Base-by-base conservation (phyloP, 2,797 vertebrate genomes). In the Cryptoblepharus egeriae region DNA sequence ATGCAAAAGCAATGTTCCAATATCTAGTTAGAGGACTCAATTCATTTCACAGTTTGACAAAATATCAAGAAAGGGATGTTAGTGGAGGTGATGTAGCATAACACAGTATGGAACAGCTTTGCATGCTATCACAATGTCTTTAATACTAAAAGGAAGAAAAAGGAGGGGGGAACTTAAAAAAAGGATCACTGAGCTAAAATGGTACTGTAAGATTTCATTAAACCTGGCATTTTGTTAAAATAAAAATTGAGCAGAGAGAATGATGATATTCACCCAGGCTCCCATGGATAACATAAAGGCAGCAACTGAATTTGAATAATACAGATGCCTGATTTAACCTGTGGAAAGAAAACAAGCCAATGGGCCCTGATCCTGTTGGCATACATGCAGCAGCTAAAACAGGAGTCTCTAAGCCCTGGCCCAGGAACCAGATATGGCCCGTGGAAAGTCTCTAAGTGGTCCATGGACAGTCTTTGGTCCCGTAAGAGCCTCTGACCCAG, bases 171-270 rank as follows among this genome's bases (percentile, higher is more conserved):
- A 20, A 37, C 20, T n/a, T n/a, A 20, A 61, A 11, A 45, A 79
- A 49, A 61, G 37, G 4, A 72, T 67, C 82, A 71, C 30, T 74
- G 18, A 61, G 65, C 69, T 84, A 64, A 89, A 89, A 82, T 60
- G 73, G 58, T 16, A 67, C 52, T 57, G 49, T 79, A 28, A 87
- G 16, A 39, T 26, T 75, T 18, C n/a, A 15, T 0, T 72, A 8
- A 60, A 37, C 10, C 81, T 22, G 57, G 20, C 18, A 24, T 5
- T 5, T 58, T 24, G 57, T 58, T 58, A 58, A 22, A 68, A 39
- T 39, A 39, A 26, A 22, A 68, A 68, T 22, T 68, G 64, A 35
- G 18, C 64, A 35, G 18, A 22, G 20, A 37, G 32, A 22, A 39
- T 68, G 65, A 67, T 37, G 32, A 67, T 15, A 20, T 67, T 37